phyloP scores from a whole-genome alignment of 1,140 invertebrate genomes.

The Bombyx mori region DNA sequence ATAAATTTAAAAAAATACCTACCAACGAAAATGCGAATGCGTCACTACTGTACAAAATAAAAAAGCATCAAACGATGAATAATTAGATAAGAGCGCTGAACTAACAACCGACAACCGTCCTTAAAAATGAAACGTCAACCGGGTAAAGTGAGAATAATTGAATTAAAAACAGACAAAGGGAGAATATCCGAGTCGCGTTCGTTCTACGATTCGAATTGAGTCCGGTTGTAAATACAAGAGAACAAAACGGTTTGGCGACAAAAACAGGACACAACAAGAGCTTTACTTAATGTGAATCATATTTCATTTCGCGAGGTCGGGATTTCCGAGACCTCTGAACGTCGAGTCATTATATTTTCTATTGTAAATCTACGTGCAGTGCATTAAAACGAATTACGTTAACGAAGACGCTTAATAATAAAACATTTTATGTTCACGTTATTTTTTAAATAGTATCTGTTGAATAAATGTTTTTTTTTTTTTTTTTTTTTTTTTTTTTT shows the following conservation, averaged over 20 bases:
- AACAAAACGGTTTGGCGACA: constrained; percentile 34
- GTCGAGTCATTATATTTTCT: constrained; percentile 32
- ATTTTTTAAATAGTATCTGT: no score
- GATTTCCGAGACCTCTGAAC: constrained; percentile 33
- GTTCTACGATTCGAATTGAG: constrained; percentile 29
- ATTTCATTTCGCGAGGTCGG: constrained; percentile 40
- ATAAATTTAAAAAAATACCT: no score
- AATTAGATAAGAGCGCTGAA: constrained; percentile 6
- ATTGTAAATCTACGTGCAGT: constrained; percentile 24
- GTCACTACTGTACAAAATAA: no score
- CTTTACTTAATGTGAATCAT: constrained; percentile 49
- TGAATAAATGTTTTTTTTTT: no score
- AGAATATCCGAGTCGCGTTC: constrained; percentile 12
- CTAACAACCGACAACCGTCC: constrained; percentile 4
- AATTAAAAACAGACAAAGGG: constrained; percentile 18
- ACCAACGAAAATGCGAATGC: no score
- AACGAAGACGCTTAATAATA: no score
- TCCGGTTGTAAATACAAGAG: constrained; percentile 31
- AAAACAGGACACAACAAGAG: constrained; percentile 45
- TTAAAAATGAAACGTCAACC: constrained; percentile 14
- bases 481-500: no score
- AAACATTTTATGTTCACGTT: no score
- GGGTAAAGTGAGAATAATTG: constrained; percentile 18
- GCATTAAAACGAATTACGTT: constrained; percentile 38
- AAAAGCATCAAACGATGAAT: background rate